These are phyloP conservation scores for Dryobota labecula DNA, from an alignment of 2,888 invertebrate species.

Conservation along the genomic window DNA sequence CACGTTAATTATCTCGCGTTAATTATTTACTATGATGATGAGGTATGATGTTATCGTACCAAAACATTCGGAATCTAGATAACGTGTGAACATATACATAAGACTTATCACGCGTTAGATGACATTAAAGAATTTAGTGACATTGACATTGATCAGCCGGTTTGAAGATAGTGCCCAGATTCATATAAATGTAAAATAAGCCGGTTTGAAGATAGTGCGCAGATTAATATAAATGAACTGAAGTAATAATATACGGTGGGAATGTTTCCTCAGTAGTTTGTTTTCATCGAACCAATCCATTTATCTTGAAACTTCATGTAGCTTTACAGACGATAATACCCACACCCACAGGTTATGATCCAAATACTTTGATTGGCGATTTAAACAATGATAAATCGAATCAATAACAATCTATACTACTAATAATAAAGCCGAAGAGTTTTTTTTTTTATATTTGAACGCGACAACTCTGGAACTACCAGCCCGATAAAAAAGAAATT, in stretches of 20 bases:
- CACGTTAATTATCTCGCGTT: constrained; percentile 35
- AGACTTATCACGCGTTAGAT: constrained; percentile 27
- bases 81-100: constrained; percentile 18
- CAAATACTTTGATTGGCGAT: not conserved
- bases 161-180: constrained; percentile 11
- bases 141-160: constrained; percentile 41
- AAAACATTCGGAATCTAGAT: constrained; percentile 34
- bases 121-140: constrained; percentile 17
- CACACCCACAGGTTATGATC: constrained; percentile 28
- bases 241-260: constrained; percentile 1
- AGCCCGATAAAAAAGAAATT: too few relatives aligned
- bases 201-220: constrained; percentile 3
- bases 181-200: too few relatives aligned
- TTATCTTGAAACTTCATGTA: constrained; percentile 32
- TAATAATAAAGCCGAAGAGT: too few relatives aligned
- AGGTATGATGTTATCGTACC: constrained; percentile 39
- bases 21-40: constrained; percentile 39
- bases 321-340: constrained; percentile 15
- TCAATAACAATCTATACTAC: too few relatives aligned
- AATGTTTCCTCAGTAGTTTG: constrained; percentile 15
- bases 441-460: too few relatives aligned
- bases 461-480: too few relatives aligned
- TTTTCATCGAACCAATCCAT: constrained; percentile 15
- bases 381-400: constrained; percentile 20
- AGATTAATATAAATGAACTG: constrained; percentile 13